These are phyloP conservation scores for Sesamia inferens DNA, from an alignment of 2,888 invertebrate genomes.

Conservation along the genomic window DNA sequence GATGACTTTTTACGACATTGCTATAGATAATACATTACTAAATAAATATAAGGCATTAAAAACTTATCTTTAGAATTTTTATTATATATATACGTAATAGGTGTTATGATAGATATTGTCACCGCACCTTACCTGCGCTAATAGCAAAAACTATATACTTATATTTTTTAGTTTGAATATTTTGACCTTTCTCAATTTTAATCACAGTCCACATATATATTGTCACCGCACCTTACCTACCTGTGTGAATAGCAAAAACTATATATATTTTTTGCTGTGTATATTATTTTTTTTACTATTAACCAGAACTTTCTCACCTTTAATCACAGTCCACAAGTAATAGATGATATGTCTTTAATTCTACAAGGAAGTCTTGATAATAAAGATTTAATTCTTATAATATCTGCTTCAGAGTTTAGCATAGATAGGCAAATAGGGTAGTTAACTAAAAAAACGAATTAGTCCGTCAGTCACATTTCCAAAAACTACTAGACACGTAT, in stretches of 20 bases:
- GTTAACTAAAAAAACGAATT: no score
- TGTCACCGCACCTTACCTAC: no score
- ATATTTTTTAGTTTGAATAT: background rate
- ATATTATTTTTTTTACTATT: background rate
- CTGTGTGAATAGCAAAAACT: background rate
- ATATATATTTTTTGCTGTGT: no score
- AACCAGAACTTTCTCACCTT: background rate
- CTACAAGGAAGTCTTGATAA: conserved; percentile 12
- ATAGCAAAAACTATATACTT: background rate
- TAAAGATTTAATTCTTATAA: conserved; percentile 7
- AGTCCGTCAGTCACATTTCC: no score
- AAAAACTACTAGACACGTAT: no score
- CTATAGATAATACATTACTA: conserved; percentile 2
- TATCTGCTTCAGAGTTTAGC: conserved; percentile 18
- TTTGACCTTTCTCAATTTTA: background rate
- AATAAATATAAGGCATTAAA: no score
- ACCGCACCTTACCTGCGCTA: background rate
- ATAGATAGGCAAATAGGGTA: conserved; percentile 36
- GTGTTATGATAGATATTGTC: no score
- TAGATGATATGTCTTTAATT: background rate
- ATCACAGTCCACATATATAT: background rate
- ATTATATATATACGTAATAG: background rate
- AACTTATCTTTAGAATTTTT: background rate
- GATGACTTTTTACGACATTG: conserved; percentile 31
- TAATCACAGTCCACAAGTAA: background rate